These are phyloP conservation scores for Haliaeetus leucogaster DNA, from an alignment of 2,113 vertebrate species.

Conservation along the genomic window DNA sequence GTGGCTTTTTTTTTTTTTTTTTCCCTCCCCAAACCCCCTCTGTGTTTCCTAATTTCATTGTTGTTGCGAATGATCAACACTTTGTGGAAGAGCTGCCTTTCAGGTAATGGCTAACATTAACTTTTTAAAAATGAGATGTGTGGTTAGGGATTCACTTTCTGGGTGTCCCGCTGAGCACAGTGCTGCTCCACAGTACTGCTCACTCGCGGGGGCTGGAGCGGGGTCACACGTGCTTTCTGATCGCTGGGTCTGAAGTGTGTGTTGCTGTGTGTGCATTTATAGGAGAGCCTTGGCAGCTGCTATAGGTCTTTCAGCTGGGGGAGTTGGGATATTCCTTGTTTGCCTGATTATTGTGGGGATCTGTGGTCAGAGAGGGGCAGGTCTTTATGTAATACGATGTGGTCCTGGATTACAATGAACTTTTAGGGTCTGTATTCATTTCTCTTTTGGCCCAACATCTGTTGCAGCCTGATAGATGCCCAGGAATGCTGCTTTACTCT, in stretches of 20 bases:
- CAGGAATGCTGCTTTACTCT: neutral
- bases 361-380: neutral
- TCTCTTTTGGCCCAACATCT: neutral
- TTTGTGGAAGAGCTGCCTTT: slow-evolving; percentile 7
- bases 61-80: neutral
- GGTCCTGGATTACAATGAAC: neutral
- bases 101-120: neutral
- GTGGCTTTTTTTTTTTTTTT: neutral
- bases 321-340: neutral
- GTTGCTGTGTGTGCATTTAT: neutral
- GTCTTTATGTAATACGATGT: neutral
- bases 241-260: neutral
- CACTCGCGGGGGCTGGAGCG: neutral
- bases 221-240: neutral
- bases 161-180: neutral
- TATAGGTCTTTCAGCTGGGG: neutral
- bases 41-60: neutral
- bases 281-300: neutral
- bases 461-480: neutral
- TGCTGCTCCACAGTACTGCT: neutral
- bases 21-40: neutral
- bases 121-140: neutral
- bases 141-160: neutral
- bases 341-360: neutral
- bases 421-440: neutral